A percentile compares a stretch with the other conserved stretches of the same genome.
Conservation (phyloP, 2,797 vertebrate genomes). For the Arctocebus calabarensis region DNA sequence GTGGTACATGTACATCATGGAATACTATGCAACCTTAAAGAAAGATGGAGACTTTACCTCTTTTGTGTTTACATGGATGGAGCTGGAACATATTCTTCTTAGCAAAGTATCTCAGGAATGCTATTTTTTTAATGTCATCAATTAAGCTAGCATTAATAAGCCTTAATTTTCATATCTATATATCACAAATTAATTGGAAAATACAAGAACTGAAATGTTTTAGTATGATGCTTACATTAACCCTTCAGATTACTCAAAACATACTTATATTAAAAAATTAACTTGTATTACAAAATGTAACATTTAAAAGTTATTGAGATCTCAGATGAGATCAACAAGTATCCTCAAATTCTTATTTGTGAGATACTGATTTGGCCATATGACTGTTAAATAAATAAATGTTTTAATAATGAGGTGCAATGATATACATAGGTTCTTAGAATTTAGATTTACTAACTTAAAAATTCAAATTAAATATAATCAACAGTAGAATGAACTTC, state of each 20-base stretch:
- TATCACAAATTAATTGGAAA: neutral
- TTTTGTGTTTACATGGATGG: too few relatives aligned
- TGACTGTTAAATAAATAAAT: neutral
- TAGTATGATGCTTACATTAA: neutral
- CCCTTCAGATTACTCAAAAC: neutral
- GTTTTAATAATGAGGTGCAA: neutral
- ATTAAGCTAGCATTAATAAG: neutral
- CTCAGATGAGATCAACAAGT: neutral
- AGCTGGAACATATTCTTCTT: too few relatives aligned
- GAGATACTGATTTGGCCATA: neutral
- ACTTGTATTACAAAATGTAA: neutral
- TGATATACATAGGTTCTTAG: neutral
- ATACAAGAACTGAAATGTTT: neutral
- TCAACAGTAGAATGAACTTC: neutral
- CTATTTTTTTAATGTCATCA: neutral
- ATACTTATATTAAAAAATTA: neutral
- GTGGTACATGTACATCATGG: too few relatives aligned
- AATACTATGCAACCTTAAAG: too few relatives aligned
- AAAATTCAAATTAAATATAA: slow-evolving; percentile 21
- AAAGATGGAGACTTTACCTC: too few relatives aligned
- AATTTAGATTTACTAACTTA: slow-evolving; percentile 8
- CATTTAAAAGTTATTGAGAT: neutral
- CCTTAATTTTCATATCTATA: neutral
- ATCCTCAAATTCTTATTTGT: neutral
- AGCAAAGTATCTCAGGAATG: too few relatives aligned